Evolutionary conservation across 2,113 vertebrate species (phyloP), one percentile per base, ranked within the genome.

Genomic region (Lanius collurio): DNA sequence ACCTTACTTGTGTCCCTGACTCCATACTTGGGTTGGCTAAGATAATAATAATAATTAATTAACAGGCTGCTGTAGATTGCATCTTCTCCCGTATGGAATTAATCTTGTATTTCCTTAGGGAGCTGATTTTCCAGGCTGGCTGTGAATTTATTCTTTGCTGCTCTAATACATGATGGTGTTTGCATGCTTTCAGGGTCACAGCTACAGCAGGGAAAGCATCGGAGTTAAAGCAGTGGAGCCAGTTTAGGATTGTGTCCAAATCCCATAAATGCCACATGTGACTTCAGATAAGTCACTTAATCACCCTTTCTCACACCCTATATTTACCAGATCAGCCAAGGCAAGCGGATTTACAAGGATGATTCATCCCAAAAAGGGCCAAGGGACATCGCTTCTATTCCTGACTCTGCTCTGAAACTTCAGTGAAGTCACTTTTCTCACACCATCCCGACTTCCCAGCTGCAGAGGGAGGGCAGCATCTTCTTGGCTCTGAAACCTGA

Each of bases 41-140:
- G 89, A 97, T 93, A 93, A 93, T 95, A 93, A 93, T 96, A 94
- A 94, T 92, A 97, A 97, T 96, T 97, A 96, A 96, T 96, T 93
- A 97, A 96, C 92, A 89, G 53, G 26, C 76, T 89, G 95, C 76
- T 96, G 96, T 94, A 95, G 94, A 96, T 96, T 95, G 62, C 94
- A 96, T 96, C 96, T 95, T 88, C 77, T 87, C 88, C 74, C 23
- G 2, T 81, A 87, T 47, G 88, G 92, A 92, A 96, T 96, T 96
- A 96, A 76, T 86, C 93, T 93, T 92, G 49, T 93, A 90, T 97
- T 96, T 97, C 96, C 93, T 96, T 28, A 82, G 95, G 95, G 96
- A 94, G 74, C 31, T 89, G 93, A 90, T 96, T 96, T 96, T 90
- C 95, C 15, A 6, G 92, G 77, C 93, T 93, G 92, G 76, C 41